These are phyloP conservation scores for Ciconia maguari DNA, from an alignment of 2,113 vertebrate species.

Conservation along the genomic window DNA sequence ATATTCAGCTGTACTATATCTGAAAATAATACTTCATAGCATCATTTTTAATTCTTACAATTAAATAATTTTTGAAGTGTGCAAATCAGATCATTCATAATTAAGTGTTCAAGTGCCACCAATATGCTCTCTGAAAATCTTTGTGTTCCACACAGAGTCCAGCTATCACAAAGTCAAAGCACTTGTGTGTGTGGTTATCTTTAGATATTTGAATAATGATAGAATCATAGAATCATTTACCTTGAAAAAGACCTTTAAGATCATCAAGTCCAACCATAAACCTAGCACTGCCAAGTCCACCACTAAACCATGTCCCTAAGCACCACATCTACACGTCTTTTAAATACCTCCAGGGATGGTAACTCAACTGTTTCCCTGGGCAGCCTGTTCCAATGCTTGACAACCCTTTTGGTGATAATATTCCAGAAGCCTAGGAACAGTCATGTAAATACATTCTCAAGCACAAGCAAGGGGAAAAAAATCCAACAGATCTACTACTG, in stretches of 20 bases:
- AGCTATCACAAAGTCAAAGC: neutral
- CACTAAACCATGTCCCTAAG: too few relatives aligned
- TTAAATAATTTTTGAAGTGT: neutral
- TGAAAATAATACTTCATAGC: neutral
- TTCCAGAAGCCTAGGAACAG: neutral
- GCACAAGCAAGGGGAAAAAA: neutral
- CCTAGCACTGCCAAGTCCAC: too few relatives aligned
- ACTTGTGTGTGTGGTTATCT: neutral
- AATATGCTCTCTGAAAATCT: neutral
- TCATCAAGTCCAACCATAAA: too few relatives aligned
- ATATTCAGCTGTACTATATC: neutral
- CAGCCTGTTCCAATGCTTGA: too few relatives aligned
- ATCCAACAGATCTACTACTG: fast-evolving
- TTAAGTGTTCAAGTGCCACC: neutral
- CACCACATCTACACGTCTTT: too few relatives aligned
- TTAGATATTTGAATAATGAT: neutral
- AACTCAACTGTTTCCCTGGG: too few relatives aligned
- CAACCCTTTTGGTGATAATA: neutral
- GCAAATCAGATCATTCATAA: neutral
- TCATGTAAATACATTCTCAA: neutral
- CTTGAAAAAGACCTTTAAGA: too few relatives aligned
- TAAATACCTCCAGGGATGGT: too few relatives aligned
- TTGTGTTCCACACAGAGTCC: neutral
- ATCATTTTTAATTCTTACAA: neutral
- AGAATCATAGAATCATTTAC: too few relatives aligned